These are phyloP conservation scores for Brachionus rotundiformis DNA, from an alignment of 1,140 invertebrate species.

Conservation along the genomic window DNA sequence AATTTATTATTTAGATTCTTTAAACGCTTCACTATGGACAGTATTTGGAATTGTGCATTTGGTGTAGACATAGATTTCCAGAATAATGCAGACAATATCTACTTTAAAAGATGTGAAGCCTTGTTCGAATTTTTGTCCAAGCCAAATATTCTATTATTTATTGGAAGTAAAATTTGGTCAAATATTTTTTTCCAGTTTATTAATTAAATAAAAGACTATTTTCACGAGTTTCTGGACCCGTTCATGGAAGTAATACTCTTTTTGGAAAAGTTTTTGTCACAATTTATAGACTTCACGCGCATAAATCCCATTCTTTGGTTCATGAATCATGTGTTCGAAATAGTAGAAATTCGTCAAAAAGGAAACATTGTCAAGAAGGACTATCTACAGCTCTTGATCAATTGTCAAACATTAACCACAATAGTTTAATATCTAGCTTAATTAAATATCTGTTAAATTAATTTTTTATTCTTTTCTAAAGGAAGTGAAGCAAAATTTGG, in stretches of 20 bases:
- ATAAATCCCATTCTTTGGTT: conserved; percentile 11
- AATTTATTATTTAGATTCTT: not conserved
- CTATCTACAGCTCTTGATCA: conserved; percentile 29
- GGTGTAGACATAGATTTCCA: conserved; percentile 34
- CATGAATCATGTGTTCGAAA: conserved; percentile 25
- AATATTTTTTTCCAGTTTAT: not conserved
- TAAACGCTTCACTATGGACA: conserved; percentile 49
- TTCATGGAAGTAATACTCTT: not conserved
- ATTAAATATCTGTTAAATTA: not conserved
- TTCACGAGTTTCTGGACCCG: not conserved
- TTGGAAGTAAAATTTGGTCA: not conserved
- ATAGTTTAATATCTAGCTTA: not conserved
- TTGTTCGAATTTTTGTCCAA: not conserved
- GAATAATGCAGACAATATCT: conserved; percentile 18
- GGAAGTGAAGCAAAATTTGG: conserved; percentile 58
- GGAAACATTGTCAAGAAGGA: not conserved
- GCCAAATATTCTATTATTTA: not conserved
- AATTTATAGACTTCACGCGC: conserved; percentile 9
- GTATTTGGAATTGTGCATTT: conserved; percentile 42
- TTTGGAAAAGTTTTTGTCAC: not conserved
- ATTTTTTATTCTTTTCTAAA: conserved; percentile 47
- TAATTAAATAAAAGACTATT: not conserved
- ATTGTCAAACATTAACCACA: conserved; percentile 9
- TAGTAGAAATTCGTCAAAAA: not conserved
- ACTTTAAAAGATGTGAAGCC: conserved; percentile 25